A percentile compares a stretch with the other conserved stretches of the same genome.
Evolutionary conservation across 2,888 invertebrate species (phyloP).

Genomic region (Drosophila cognata): DNA sequence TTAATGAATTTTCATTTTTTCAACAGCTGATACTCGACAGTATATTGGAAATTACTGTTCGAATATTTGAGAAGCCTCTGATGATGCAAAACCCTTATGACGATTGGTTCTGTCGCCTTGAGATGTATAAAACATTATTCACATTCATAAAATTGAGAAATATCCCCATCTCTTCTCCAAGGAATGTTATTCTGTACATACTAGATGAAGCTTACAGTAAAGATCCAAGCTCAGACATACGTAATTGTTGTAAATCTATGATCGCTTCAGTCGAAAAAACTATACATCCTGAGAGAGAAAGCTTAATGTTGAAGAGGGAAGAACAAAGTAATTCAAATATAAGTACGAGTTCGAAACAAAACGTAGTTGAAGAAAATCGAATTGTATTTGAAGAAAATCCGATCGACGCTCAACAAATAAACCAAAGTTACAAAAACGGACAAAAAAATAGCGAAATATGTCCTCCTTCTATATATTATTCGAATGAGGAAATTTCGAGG

Average conservation of each 20-base stretch:
- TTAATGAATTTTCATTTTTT: not conserved
- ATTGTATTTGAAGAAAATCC: not conserved
- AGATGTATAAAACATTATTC: conserved; percentile 37
- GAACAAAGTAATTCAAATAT: not conserved
- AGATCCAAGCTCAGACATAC: conserved; percentile 28
- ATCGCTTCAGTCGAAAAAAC: conserved; percentile 25
- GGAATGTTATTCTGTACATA: conserved; percentile 33
- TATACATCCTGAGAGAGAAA: conserved; percentile 42
- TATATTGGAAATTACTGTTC: conserved; percentile 28
- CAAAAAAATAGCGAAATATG: not conserved
- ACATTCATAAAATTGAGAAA: conserved; percentile 28
- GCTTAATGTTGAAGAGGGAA: conserved; percentile 16
- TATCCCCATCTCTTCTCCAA: conserved; percentile 17
- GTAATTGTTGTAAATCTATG: conserved; percentile 24
- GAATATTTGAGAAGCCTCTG: conserved; percentile 22
- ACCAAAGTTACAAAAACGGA: not conserved
- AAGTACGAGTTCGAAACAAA: not conserved
- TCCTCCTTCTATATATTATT: not conserved
- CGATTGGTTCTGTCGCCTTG: conserved; percentile 43
- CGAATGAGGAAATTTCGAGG: not conserved
- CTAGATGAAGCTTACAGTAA: conserved; percentile 21
- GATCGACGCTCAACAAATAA: not conserved
- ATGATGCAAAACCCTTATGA: conserved; percentile 24
- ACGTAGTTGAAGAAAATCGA: not conserved
- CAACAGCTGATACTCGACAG: conserved; percentile 25